Percentiles rank a stretch among this genome's conserved stretches.
These are phyloP conservation scores for Drosophila setosimentum DNA, from an alignment of 2,888 invertebrate species.

Conservation along the genomic window DNA sequence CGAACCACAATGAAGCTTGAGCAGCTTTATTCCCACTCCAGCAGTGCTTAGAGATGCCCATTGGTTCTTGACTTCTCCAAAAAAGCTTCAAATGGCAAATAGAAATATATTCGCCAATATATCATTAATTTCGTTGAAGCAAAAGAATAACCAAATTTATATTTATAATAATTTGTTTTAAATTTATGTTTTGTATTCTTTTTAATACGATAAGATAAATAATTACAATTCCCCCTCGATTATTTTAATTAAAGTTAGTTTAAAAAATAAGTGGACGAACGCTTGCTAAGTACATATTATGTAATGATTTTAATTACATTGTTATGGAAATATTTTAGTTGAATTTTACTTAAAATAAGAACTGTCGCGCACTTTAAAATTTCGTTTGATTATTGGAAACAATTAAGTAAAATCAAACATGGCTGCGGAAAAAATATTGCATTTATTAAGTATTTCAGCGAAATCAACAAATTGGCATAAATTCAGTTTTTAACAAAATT, in stretches of 20 bases:
- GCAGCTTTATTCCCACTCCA: slow-evolving; percentile 33
- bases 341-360: neutral
- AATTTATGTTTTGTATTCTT: neutral
- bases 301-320: neutral
- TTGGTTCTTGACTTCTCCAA: slow-evolving; percentile 14
- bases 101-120: neutral
- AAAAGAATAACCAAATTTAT: neutral
- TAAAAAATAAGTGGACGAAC: rapidly evolving
- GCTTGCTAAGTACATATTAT: neutral
- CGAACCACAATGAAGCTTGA: slow-evolving; percentile 62
- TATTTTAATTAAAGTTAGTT: neutral
- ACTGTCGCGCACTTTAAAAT: neutral
- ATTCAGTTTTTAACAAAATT: neutral
- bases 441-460: neutral
- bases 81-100: neutral
- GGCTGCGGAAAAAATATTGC: neutral
- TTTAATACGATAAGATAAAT: no score
- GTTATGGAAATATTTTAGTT: neutral
- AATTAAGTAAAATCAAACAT: neutral
- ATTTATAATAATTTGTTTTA: no score
- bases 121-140: neutral
- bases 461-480: neutral
- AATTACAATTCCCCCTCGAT: no score
- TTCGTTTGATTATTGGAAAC: neutral
- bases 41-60: slow-evolving; percentile 28